Conservation (phyloP, 1,140 invertebrate species). For the Pseudachorutes palmiensis region DNA sequence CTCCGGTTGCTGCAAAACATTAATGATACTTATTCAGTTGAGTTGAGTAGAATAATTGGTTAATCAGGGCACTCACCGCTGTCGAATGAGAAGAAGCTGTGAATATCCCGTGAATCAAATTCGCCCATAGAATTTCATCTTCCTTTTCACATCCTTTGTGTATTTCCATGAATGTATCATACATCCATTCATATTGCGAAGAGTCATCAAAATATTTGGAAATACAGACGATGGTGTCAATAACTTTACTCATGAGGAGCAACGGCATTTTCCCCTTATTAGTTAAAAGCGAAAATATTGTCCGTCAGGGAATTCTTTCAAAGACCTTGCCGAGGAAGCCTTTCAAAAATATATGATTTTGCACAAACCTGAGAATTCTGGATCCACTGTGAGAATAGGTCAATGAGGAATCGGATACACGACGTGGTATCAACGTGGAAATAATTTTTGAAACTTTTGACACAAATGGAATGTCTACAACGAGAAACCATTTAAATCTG, state of each 20-base stretch:
- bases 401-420: slow-evolving; percentile 31
- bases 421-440: slow-evolving; percentile 33
- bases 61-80: not conserved
- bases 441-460: slow-evolving; percentile 22
- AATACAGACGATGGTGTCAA: slow-evolving; percentile 29
- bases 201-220: slow-evolving; percentile 35
- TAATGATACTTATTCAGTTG: not conserved
- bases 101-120: slow-evolving; percentile 35
- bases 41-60: not conserved
- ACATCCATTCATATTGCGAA: slow-evolving; percentile 31
- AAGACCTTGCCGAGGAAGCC: too few species aligned
- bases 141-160: slow-evolving; percentile 36
- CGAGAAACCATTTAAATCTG: too few species aligned
- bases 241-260: slow-evolving; percentile 28
- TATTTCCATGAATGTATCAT: slow-evolving; percentile 32
- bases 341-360: not conserved
- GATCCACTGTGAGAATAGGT: slow-evolving; percentile 35
- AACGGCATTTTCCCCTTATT: slow-evolving; percentile 37
- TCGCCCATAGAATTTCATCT: slow-evolving; percentile 32
- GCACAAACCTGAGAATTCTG: slow-evolving; percentile 28
- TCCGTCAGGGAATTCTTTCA: too few species aligned
- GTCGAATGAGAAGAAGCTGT: slow-evolving; percentile 25
- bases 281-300: too few species aligned
- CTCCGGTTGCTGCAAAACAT: slow-evolving; percentile 22
- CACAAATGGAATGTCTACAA: slow-evolving; percentile 16